A percentile compares a stretch with the other conserved stretches of the same genome.
Evolutionary conservation across 2,797 vertebrate genomes (phyloP).

Genomic region (Phyllotis vaccarum): DNA sequence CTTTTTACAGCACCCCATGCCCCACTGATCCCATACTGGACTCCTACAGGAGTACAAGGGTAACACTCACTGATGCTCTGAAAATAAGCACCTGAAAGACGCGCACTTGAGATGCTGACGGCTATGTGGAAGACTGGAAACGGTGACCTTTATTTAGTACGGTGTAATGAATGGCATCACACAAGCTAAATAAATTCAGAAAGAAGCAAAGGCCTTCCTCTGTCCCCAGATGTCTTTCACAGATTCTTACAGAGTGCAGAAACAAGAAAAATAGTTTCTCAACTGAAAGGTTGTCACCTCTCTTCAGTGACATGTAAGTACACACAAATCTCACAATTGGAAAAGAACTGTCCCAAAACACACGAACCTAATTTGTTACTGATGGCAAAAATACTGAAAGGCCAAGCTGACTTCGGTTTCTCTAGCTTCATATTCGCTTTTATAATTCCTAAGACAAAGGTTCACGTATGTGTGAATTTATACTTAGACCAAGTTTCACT

Average conservation of each 20-base stretch:
- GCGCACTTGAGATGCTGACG: background rate
- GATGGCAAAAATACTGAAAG: background rate
- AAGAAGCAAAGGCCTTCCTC: background rate
- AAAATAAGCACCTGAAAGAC: background rate
- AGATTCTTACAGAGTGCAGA: background rate
- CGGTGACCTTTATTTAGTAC: background rate
- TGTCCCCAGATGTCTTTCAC: background rate
- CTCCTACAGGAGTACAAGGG: background rate
- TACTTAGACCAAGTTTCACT: background rate
- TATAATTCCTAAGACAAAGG: background rate
- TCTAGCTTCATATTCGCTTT: background rate
- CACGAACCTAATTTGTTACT: background rate
- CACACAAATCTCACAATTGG: background rate
- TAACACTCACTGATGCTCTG: background rate
- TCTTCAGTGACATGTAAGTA: background rate
- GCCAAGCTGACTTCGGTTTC: background rate
- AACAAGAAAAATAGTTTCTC: background rate
- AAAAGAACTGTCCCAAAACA: background rate
- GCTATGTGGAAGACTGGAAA: background rate
- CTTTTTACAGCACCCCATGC: background rate
- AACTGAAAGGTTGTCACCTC: background rate
- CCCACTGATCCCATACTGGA: background rate
- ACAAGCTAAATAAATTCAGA: background rate
- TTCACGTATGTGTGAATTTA: background rate
- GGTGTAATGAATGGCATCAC: background rate